phyloP scores from a whole-genome alignment of 2,797 vertebrate species.

The Megaceryle alcyon region DNA sequence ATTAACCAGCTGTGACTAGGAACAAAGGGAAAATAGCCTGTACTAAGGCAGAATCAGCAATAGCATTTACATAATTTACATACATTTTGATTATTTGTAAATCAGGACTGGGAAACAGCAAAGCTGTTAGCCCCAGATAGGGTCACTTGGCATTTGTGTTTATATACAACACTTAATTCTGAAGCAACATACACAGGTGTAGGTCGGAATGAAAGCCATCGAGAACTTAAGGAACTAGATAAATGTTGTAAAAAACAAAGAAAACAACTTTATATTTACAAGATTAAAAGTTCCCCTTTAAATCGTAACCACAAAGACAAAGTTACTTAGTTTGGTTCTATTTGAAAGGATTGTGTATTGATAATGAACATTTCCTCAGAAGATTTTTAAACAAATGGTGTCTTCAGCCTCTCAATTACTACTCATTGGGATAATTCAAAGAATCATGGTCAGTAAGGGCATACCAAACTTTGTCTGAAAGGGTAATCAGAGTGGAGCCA shows the following conservation, averaged over 20 bases:
- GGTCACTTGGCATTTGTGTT: background rate
- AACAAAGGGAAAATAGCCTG: conserved; percentile 25
- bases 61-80: conserved; percentile 29
- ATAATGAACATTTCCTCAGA: background rate
- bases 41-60: conserved; percentile 12
- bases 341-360: background rate
- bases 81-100: conserved; percentile 2
- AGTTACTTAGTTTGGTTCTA: background rate
- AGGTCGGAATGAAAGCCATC: background rate
- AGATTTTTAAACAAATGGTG: background rate
- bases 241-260: background rate
- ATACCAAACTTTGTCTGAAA: background rate
- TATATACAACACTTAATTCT: background rate
- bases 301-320: background rate
- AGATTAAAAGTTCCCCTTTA: background rate
- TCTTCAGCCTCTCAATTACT: background rate
- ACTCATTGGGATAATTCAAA: background rate
- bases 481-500: background rate
- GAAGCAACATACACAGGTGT: background rate
- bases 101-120: background rate
- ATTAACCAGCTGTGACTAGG: conserved; percentile 51
- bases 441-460: background rate
- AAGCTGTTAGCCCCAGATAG: background rate
- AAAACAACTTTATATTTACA: background rate
- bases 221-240: background rate